These are phyloP conservation scores for Mimachlamys varia DNA, from an alignment of 2,888 invertebrate species.

Conservation along the genomic window DNA sequence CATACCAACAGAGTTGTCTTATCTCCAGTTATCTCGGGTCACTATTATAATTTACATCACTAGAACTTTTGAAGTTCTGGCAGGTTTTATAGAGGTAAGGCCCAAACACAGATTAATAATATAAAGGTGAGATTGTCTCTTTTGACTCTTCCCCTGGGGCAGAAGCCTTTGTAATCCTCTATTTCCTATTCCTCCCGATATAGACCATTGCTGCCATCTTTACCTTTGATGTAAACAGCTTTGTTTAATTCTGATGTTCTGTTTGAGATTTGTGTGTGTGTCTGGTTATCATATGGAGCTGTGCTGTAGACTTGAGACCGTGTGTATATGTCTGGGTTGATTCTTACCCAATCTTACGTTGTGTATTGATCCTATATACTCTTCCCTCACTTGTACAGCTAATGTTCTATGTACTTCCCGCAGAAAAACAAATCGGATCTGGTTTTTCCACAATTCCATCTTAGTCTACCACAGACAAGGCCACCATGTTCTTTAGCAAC, in stretches of 20 bases:
- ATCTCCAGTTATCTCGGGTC: background rate
- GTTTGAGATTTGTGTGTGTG: slow-evolving; percentile 3
- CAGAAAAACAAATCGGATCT: background rate
- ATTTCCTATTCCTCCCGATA: background rate
- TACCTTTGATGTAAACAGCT: background rate
- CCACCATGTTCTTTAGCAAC: too few species aligned
- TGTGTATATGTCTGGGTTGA: too few species aligned
- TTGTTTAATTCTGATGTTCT: slow-evolving; percentile 15
- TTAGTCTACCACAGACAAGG: too few species aligned
- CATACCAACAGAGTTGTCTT: background rate
- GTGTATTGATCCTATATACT: background rate
- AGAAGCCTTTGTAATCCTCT: background rate
- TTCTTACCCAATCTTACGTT: too few species aligned
- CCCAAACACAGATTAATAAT: background rate
- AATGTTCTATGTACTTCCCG: background rate
- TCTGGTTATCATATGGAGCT: background rate
- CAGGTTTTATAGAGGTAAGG: background rate
- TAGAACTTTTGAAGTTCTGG: background rate
- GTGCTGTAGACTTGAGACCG: background rate
- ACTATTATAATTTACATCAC: background rate
- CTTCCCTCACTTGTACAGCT: background rate
- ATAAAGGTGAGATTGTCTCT: background rate
- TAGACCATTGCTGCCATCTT: background rate
- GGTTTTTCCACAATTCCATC: too few species aligned
- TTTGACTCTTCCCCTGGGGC: background rate